These are phyloP conservation scores for Saturnia pavonia DNA, from an alignment of 2,888 invertebrate genomes.

Conservation along the genomic window DNA sequence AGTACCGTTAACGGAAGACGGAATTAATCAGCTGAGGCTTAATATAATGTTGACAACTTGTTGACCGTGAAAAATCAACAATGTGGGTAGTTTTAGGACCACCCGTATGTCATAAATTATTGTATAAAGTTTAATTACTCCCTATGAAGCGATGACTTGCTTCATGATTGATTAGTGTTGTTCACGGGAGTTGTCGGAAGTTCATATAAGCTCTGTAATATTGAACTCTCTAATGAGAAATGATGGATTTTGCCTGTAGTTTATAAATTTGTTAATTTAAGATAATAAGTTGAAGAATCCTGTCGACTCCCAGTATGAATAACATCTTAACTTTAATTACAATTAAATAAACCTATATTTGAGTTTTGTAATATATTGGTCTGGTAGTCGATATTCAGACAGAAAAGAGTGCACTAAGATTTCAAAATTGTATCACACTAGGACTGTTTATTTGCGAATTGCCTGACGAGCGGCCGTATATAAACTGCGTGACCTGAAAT, in stretches of 20 bases:
- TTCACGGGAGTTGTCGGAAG: not conserved
- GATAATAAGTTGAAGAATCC: no score
- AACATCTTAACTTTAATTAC: no score
- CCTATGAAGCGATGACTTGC: slow-evolving; percentile 29
- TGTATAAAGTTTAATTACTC: slow-evolving; percentile 40
- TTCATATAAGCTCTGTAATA: not conserved
- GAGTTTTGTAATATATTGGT: no score
- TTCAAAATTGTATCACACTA: no score
- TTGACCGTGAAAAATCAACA: slow-evolving; percentile 5
- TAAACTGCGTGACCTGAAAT: no score
- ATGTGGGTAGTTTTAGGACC: slow-evolving; percentile 28
- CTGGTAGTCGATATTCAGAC: no score
- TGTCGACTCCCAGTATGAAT: no score
- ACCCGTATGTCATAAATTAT: slow-evolving; percentile 57
- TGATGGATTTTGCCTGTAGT: not conserved
- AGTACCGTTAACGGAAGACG: not conserved
- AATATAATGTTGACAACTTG: not conserved
- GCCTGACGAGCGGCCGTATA: no score
- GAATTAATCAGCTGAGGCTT: not conserved
- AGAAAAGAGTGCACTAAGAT: no score
- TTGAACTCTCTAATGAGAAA: not conserved
- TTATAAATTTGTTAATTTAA: no score
- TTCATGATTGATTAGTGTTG: slow-evolving; percentile 4
- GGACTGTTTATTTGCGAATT: no score
- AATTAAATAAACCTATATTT: no score